A percentile compares a stretch with the other conserved stretches of the same genome.
Conservation (phyloP, 1,140 invertebrate genomes). For the Bombus terrestris region DNA sequence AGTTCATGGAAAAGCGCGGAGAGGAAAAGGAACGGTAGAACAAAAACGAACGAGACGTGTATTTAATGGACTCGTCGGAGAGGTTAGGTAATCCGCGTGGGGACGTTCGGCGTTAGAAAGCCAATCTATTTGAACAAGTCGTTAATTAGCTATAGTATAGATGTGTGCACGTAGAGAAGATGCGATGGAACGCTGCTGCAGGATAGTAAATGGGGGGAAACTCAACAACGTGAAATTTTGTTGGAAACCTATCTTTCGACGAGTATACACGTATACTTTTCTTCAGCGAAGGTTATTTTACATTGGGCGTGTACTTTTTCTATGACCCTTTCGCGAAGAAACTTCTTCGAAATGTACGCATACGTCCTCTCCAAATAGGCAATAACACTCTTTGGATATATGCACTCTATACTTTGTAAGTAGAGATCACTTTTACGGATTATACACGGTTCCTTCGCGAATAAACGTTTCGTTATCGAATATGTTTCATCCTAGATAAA, state of each 20-base stretch:
- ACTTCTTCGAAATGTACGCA: background rate
- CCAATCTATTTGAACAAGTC: constrained; percentile 37
- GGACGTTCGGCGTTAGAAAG: constrained; percentile 16
- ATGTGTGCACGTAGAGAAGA: too few relatives aligned
- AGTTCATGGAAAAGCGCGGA: background rate
- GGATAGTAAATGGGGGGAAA: too few relatives aligned
- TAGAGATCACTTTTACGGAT: background rate
- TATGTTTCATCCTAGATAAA: background rate
- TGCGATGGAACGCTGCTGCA: background rate
- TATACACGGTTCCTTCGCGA: background rate
- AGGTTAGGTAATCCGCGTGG: background rate
- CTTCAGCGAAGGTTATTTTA: background rate
- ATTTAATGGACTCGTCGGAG: constrained; percentile 21
- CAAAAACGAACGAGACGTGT: constrained; percentile 5
- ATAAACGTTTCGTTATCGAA: background rate
- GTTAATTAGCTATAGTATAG: constrained; percentile 17
- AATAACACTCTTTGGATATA: background rate
- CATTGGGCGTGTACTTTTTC: background rate
- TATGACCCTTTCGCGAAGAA: background rate
- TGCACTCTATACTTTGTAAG: background rate
- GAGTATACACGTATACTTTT: background rate
- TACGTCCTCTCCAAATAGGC: constrained; percentile 8
- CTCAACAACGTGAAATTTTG: background rate
- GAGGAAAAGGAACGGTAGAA: background rate
- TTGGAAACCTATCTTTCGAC: background rate